These are phyloP conservation scores for Aporophyla lueneburgensis DNA, from an alignment of 2,888 invertebrate species.

Conservation along the genomic window DNA sequence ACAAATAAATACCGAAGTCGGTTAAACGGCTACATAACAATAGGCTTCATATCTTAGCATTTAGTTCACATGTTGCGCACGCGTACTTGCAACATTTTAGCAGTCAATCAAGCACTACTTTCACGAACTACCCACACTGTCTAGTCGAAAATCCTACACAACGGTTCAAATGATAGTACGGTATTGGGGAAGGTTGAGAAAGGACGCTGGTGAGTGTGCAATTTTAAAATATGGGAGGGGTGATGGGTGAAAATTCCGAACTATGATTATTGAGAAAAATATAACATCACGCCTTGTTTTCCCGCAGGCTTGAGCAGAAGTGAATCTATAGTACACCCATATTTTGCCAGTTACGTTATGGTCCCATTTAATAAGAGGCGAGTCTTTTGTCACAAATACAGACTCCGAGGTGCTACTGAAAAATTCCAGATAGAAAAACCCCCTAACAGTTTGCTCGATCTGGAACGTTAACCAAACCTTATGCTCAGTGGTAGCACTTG, in stretches of 20 bases:
- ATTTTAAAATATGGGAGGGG: background rate
- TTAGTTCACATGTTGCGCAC: constrained; percentile 62
- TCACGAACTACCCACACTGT: constrained; percentile 68
- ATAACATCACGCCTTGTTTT: background rate
- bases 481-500: too few relatives aligned
- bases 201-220: background rate
- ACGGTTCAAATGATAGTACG: constrained; percentile 50
- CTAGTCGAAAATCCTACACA: constrained; percentile 72
- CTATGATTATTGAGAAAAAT: background rate
- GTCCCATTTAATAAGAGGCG: too few relatives aligned
- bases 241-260: background rate
- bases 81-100: constrained; percentile 66
- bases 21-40: constrained; percentile 49
- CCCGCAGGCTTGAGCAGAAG: too few relatives aligned
- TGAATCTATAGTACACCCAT: too few relatives aligned
- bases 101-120: constrained; percentile 67
- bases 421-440: too few relatives aligned
- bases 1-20: constrained; percentile 34
- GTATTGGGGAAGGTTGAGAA: constrained; percentile 46
- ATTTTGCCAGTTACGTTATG: too few relatives aligned
- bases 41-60: constrained; percentile 46
- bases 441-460: too few relatives aligned
- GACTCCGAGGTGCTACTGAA: too few relatives aligned
- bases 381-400: too few relatives aligned
- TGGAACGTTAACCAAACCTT: too few relatives aligned